Evolutionary conservation across 2,888 invertebrate species (phyloP).

Genomic region (Aplocera efformata): DNA sequence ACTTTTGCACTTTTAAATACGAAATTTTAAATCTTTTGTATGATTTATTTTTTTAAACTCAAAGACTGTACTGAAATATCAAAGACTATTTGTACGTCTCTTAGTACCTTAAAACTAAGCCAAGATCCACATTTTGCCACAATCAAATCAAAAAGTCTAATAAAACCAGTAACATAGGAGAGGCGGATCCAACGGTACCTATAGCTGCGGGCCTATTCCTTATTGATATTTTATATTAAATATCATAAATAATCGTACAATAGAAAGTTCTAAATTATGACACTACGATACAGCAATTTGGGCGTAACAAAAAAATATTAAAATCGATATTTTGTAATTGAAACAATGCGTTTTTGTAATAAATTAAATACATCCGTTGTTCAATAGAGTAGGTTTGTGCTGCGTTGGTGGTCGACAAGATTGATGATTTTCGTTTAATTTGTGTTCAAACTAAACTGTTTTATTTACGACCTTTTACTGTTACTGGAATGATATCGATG

Average conservation of each 20-base stretch:
- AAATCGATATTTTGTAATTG: constrained; percentile 72
- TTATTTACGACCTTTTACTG: constrained; percentile 11
- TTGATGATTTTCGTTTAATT: constrained; percentile 49
- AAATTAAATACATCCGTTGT: constrained; percentile 57
- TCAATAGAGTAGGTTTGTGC: constrained; percentile 55
- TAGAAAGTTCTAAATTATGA: constrained; percentile 63
- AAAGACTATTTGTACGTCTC: no score
- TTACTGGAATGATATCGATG: no score
- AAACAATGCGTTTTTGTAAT: constrained; percentile 68
- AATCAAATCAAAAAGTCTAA: constrained; percentile 30
- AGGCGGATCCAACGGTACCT: constrained; percentile 54
- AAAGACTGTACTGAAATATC: no score
- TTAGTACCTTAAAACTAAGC: no score
- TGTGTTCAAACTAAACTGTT: constrained; percentile 18
- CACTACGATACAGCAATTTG: constrained; percentile 67
- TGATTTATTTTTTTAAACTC: no score
- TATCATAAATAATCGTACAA: constrained; percentile 64
- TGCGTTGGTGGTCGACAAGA: constrained; percentile 65
- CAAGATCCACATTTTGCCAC: constrained; percentile 12
- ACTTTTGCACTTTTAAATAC: no score
- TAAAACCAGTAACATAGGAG: constrained; percentile 55
- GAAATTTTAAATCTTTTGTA: no score
- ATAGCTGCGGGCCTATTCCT: constrained; percentile 55
- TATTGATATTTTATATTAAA: constrained; percentile 70
- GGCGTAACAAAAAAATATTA: constrained; percentile 65